Percentiles rank a stretch among this genome's conserved stretches.
Conservation (phyloP, 2,113 vertebrate genomes). For the Daboia siamensis region DNA sequence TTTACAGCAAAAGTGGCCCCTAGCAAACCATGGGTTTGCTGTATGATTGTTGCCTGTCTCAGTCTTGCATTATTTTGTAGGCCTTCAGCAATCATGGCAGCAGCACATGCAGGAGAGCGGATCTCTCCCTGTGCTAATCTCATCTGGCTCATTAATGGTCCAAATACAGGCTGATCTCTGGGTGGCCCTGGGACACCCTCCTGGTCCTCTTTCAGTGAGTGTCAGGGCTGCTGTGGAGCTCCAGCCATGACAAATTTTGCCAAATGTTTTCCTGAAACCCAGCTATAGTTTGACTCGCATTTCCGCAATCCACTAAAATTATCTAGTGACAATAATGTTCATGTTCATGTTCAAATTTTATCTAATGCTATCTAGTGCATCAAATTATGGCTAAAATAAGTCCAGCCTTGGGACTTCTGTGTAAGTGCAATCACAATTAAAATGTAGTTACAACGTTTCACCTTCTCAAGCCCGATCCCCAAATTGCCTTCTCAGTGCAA, state of each 20-base stretch:
- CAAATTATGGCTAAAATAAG: neutral
- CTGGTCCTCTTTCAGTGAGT: neutral
- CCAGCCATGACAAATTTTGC: neutral
- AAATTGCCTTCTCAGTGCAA: neutral
- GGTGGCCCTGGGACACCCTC: neutral
- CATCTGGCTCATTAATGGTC: neutral
- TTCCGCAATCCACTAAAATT: neutral
- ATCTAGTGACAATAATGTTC: neutral
- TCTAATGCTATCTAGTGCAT: neutral
- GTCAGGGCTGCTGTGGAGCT: neutral
- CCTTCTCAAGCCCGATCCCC: neutral
- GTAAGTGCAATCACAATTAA: neutral
- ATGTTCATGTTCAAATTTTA: neutral
- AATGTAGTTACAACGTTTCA: neutral
- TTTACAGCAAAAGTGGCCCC: too few relatives aligned
- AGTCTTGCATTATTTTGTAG: neutral
- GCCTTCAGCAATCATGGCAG: neutral
- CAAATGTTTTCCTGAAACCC: neutral
- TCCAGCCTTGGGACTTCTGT: neutral
- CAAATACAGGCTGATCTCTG: neutral
- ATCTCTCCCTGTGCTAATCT: neutral
- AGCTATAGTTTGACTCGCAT: neutral
- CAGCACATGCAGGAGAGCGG: neutral
- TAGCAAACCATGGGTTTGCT: too few relatives aligned
- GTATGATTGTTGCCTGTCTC: neutral